Conservation (phyloP, 2,888 invertebrate genomes). For the Idaea biselata region DNA sequence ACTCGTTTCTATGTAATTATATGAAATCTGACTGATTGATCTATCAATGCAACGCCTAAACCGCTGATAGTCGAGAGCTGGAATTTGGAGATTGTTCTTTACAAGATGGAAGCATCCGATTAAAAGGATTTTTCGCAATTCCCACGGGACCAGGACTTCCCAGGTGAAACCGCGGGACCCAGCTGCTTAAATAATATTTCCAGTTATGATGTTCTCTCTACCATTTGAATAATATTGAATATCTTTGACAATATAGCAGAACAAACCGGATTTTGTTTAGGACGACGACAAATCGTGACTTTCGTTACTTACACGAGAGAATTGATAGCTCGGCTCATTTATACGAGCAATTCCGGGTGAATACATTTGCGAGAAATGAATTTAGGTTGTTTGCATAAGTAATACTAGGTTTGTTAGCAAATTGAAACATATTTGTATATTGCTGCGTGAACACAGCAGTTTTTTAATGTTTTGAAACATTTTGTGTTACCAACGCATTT, state of each 20-base stretch:
- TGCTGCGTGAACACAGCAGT: too few species aligned
- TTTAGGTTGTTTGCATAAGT: neutral
- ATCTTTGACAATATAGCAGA: constrained; percentile 59
- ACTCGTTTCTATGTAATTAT: too few species aligned
- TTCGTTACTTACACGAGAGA: constrained; percentile 58
- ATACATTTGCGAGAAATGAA: neutral
- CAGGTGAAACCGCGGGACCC: too few species aligned
- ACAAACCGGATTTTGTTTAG: constrained; percentile 77
- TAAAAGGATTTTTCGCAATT: too few species aligned
- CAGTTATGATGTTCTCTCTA: neutral
- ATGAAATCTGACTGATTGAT: too few species aligned
- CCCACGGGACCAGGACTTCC: too few species aligned
- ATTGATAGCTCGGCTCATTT: constrained; percentile 70
- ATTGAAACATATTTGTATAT: neutral
- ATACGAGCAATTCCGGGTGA: constrained; percentile 58
- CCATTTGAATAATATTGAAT: neutral
- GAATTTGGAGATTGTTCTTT: too few species aligned
- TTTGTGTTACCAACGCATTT: too few species aligned
- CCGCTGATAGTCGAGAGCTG: too few species aligned
- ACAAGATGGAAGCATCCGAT: too few species aligned
- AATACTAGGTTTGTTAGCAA: neutral
- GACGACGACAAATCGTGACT: constrained; percentile 71
- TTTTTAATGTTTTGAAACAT: too few species aligned
- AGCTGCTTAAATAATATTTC: neutral
- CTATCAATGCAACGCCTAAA: too few species aligned